These are phyloP conservation scores for Drosophila erecta DNA, from an alignment of 1,140 invertebrate genomes.

Conservation along the genomic window DNA sequence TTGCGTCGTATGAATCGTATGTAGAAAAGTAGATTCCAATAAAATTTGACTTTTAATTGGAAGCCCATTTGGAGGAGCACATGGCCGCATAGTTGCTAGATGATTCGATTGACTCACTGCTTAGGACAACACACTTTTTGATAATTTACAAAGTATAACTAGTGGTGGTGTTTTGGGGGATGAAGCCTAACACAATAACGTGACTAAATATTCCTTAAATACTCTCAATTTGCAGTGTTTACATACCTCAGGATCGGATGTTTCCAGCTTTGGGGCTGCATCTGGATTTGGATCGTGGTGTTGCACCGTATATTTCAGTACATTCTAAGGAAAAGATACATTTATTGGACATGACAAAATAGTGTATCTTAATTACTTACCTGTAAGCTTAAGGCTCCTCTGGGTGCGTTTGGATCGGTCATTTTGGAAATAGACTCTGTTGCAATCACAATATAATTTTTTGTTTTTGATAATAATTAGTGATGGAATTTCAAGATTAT, in stretches of 20 bases:
- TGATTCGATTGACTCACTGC: conserved; percentile 15
- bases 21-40: too few species aligned
- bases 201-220: not conserved
- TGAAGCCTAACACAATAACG: not conserved
- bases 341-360: not conserved
- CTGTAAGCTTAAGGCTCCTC: conserved; percentile 55
- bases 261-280: not conserved
- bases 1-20: too few species aligned
- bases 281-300: conserved; percentile 17
- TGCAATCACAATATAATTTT: not conserved
- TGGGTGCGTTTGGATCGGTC: conserved; percentile 24
- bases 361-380: not conserved
- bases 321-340: conserved; percentile 23
- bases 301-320: conserved; percentile 47
- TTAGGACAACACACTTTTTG: not conserved
- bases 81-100: conserved; percentile 22
- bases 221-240: not conserved
- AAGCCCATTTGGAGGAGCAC: conserved; percentile 3
- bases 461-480: conserved; percentile 8
- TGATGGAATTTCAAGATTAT: conserved; percentile 2
- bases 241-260: conserved; percentile 35
- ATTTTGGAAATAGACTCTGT: conserved; percentile 15
- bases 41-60: too few species aligned
- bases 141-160: not conserved
- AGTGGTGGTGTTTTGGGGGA: not conserved